Evolutionary conservation across 1,140 invertebrate species (phyloP).

Genomic region (Marisa cornuarietis): DNA sequence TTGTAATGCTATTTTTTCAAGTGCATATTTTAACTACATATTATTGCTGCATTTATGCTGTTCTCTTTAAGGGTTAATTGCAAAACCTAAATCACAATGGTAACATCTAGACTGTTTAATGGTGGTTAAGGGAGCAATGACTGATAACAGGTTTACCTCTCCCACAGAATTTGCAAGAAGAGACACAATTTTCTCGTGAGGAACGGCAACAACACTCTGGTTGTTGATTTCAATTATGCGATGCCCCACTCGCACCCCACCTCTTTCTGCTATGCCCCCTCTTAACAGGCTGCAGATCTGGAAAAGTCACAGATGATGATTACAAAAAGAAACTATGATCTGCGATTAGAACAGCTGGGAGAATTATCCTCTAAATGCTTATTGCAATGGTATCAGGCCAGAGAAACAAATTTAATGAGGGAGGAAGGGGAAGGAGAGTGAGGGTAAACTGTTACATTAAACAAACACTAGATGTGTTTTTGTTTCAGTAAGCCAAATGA

Average conservation of each 20-base stretch:
- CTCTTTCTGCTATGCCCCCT: conserved; percentile 97
- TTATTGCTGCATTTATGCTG: not conserved
- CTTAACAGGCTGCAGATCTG: conserved; percentile 97
- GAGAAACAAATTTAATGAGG: no score
- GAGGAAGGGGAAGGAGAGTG: no score
- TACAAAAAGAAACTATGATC: no score
- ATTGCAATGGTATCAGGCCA: no score
- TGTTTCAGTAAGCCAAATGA: no score
- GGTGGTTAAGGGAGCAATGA: not conserved
- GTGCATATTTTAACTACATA: not conserved
- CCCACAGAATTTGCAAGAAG: conserved; percentile 97
- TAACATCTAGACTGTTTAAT: conserved; percentile 4
- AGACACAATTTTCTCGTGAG: conserved; percentile 99
- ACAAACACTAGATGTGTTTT: no score
- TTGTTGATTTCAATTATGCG: conserved; percentile 99
- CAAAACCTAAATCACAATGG: not conserved
- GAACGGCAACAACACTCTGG: conserved; percentile 95
- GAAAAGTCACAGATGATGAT: not conserved
- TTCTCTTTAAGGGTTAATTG: not conserved
- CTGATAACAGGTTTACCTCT: conserved; percentile 77
- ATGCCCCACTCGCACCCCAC: conserved; percentile 97
- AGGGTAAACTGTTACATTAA: no score
- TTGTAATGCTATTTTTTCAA: no score
- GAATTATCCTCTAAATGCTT: no score
- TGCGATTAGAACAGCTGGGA: no score